Evolutionary conservation across 2,888 invertebrate species (phyloP), one percentile per base, ranked within the genome.

Genomic region (Amphipoea lucens): DNA sequence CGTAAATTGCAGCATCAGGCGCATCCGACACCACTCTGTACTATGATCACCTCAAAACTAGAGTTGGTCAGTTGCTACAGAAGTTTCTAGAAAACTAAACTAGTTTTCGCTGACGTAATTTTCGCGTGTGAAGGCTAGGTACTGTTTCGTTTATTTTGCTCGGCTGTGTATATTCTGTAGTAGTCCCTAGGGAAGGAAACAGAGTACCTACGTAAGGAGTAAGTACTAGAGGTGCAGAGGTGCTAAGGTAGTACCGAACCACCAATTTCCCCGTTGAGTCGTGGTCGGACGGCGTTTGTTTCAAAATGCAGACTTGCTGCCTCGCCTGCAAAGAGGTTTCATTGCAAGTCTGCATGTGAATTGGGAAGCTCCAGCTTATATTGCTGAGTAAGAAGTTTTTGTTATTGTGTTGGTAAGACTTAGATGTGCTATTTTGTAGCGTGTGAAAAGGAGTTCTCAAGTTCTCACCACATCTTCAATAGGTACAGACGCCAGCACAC

Each of bases 41-140:
- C 81, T 60, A 87, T 85, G 84, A 82, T 87, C 88, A 86, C 84
- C 79, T 82, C 75, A 60, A 76, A 81, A 87, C 85, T 88, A 65
- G 74, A 80, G 88, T 87, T 88, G 70, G 87, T 74, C 78, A 79
- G 84, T 77, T 79, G 81, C 76, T 82, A 65, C 12, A 62, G 29
- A 81, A 88, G 71, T 87, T 83, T 69, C 40, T 78, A 67, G 78
- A 74, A 81, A 86, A 86, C 84, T 65, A 82, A 76, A 86, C 79
- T 88, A 78, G 82, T 87, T 86, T 66, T 29, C 57, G 69, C 77
- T 84, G 72, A 78, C 74, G 76, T 76, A 76, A 76, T 81, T 85
- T 86, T 81, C 68, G 65, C 57, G 42, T 68, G 71, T 68, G 77
- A 75, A 74, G 62, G 42, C 45, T n/a, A 9, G 63, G 11, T 70